Percentiles rank a stretch among this genome's conserved stretches.
phyloP scores from a whole-genome alignment of 2,113 vertebrate species.

The Panthera tigris region DNA sequence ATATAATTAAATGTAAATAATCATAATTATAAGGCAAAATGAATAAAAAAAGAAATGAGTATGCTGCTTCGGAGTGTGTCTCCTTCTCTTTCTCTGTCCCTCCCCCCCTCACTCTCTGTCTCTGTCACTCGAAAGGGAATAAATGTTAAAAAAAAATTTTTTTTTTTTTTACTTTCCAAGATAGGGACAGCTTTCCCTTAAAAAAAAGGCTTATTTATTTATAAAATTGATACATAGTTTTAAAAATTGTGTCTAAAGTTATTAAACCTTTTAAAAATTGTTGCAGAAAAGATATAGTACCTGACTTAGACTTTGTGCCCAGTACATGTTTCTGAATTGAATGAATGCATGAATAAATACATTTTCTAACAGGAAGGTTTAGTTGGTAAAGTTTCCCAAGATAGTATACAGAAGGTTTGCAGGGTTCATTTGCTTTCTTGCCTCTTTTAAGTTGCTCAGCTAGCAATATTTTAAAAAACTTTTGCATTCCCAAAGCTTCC shows the following conservation, averaged over 20 bases:
- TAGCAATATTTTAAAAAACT: constrained; percentile 51
- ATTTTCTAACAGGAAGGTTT: neutral
- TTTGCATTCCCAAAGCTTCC: constrained; percentile 20
- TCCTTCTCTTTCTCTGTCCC: no score
- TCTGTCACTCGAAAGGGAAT: no score
- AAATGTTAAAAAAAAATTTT: no score
- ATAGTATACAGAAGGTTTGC: neutral
- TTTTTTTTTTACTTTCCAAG: neutral
- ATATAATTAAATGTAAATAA: neutral
- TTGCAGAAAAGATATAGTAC: neutral
- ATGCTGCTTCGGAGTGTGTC: neutral
- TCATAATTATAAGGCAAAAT: neutral
- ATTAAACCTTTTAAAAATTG: neutral
- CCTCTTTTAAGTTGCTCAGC: neutral
- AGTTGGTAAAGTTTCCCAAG: neutral
- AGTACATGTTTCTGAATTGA: neutral
- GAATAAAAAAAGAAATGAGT: neutral
- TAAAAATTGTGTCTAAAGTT: neutral
- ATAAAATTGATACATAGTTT: neutral
- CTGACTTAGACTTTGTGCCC: neutral
- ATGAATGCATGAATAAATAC: neutral
- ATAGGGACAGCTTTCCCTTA: neutral
- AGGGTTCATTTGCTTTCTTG: neutral
- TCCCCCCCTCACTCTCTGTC: no score
- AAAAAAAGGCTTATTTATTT: neutral